These are phyloP conservation scores for Folsomia candida DNA, from an alignment of 2,888 invertebrate species.

Conservation along the genomic window DNA sequence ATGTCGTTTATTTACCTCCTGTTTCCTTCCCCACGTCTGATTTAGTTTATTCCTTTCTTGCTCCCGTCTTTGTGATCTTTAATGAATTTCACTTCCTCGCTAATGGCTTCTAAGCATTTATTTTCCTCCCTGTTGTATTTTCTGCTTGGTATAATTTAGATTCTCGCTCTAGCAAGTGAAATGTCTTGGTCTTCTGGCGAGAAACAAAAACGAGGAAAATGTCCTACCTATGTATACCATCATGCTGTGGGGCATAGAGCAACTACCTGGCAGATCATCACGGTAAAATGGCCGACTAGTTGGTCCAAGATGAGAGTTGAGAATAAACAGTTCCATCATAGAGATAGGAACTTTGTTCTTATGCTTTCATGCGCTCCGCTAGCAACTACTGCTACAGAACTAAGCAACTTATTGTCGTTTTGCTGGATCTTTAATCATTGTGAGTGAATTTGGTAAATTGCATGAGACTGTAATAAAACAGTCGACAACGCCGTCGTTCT, in stretches of 20 bases:
- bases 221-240: neutral
- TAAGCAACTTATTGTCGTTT: neutral
- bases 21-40: slow-evolving; percentile 8
- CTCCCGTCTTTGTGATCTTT: slow-evolving; percentile 2
- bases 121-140: neutral
- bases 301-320: neutral
- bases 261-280: slow-evolving; percentile 4
- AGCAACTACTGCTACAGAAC: too few species aligned
- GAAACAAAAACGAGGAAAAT: neutral
- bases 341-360: neutral
- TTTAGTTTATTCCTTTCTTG: slow-evolving; percentile 1
- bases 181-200: neutral
- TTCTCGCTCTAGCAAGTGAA: neutral
- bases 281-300: slow-evolving; percentile 13
- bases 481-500: too few species aligned
- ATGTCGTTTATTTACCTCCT: neutral
- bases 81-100: slow-evolving; percentile 7
- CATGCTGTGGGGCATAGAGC: neutral
- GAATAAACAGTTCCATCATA: slow-evolving; percentile 4
- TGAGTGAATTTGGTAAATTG: neutral
- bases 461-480: neutral
- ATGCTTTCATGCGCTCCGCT: too few species aligned
- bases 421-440: neutral
- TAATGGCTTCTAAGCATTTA: slow-evolving; percentile 5
- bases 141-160: neutral